phyloP scores from a whole-genome alignment of 2,113 vertebrate genomes.

The Thoracochromis brauschi region DNA sequence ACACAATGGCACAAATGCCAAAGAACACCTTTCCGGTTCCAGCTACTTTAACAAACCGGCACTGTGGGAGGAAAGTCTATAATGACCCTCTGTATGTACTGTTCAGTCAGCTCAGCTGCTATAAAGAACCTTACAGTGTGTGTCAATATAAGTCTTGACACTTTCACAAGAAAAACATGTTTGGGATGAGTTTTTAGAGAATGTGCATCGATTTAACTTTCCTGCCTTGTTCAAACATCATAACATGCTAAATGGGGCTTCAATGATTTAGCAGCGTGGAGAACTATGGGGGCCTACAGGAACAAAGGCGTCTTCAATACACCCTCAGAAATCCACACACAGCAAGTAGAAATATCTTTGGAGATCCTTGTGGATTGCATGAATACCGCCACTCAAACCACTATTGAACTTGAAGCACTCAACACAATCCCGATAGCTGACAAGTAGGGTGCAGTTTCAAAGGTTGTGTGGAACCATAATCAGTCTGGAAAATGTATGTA shows the following conservation, averaged over 20 bases:
- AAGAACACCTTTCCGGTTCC: neutral
- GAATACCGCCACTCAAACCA: neutral
- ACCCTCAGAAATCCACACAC: neutral
- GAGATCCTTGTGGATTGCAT: neutral
- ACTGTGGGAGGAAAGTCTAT: neutral
- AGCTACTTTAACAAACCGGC: fast-evolving
- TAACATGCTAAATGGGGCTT: neutral
- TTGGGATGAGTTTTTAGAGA: neutral
- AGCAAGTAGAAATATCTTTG: neutral
- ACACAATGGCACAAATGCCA: neutral
- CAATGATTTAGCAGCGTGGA: neutral
- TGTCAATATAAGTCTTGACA: neutral
- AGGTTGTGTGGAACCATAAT: neutral
- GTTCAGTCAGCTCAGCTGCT: neutral
- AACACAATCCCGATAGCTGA: neutral
- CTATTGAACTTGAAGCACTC: neutral
- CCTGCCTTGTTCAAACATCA: neutral
- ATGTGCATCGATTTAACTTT: fast-evolving
- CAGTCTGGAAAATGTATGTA: neutral
- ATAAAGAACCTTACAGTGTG: neutral
- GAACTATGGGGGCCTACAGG: neutral
- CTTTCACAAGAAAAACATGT: neutral
- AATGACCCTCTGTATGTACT: neutral
- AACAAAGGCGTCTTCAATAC: neutral
- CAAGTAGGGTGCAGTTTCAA: neutral